Evolutionary conservation across 2,888 invertebrate genomes (phyloP).

Genomic region (Microdon myrmicae): DNA sequence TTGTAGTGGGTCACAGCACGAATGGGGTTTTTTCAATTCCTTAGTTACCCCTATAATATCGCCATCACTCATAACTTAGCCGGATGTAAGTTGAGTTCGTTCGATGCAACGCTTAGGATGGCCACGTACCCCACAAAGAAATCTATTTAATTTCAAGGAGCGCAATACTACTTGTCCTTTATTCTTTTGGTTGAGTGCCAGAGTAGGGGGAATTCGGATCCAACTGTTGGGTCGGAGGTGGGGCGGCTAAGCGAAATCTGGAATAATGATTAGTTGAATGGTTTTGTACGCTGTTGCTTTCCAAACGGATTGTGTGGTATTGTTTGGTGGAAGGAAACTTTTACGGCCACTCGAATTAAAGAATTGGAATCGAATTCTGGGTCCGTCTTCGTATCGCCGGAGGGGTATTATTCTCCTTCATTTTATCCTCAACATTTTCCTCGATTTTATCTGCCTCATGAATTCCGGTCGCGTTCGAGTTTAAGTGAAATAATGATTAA

Average conservation of each 20-base stretch:
- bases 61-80: conserved; percentile 46
- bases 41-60: conserved; percentile 47
- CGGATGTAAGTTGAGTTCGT: conserved; percentile 20
- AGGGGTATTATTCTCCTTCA: too few relatives aligned
- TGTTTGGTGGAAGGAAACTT: conserved; percentile 27
- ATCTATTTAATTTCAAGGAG: conserved; percentile 22
- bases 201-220: too few relatives aligned
- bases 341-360: conserved; percentile 37
- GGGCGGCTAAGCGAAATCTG: conserved; percentile 47
- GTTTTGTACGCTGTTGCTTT: conserved; percentile 15
- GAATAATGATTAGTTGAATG: conserved; percentile 45
- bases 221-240: conserved; percentile 19
- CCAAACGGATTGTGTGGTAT: background rate
- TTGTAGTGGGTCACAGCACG: conserved; percentile 38
- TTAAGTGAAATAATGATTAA: conserved; percentile 52
- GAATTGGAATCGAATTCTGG: conserved; percentile 33
- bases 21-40: conserved; percentile 46
- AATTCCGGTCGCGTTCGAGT: conserved; percentile 47
- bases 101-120: too few relatives aligned
- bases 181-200: too few relatives aligned
- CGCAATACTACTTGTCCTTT: too few relatives aligned
- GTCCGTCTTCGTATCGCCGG: too few relatives aligned
- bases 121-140: too few relatives aligned
- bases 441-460: too few relatives aligned
- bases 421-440: too few relatives aligned